Evolutionary conservation across 1,140 invertebrate genomes (phyloP).

Genomic region (Acromyrmex echinatior): DNA sequence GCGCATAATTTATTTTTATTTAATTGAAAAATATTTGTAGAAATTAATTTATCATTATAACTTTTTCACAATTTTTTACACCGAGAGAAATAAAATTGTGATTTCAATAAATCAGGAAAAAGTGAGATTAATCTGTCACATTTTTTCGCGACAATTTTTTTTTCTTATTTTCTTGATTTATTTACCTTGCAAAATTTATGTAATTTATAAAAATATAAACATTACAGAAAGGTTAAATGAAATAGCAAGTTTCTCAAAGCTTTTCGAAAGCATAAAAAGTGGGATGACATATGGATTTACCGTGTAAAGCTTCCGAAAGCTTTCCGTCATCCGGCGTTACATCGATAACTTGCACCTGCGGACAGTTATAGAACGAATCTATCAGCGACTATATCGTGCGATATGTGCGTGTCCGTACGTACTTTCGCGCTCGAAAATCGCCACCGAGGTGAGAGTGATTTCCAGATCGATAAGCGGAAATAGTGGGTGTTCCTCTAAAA

Average conservation of each 20-base stretch:
- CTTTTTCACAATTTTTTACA: neutral
- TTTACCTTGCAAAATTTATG: neutral
- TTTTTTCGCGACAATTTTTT: neutral
- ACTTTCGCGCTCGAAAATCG: slow-evolving; percentile 25
- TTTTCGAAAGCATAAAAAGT: neutral
- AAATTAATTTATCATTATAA: slow-evolving; percentile 25
- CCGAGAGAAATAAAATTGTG: neutral
- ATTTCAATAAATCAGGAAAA: slow-evolving; percentile 10
- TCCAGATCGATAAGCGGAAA: slow-evolving; percentile 22
- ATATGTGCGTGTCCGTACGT: slow-evolving; percentile 43
- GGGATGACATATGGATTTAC: slow-evolving; percentile 22
- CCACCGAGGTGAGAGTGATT: slow-evolving; percentile 40
- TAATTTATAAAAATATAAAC: neutral
- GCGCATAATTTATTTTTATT: neutral
- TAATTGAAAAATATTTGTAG: neutral
- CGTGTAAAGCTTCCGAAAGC: slow-evolving; percentile 17
- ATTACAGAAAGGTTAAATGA: neutral
- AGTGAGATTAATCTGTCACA: neutral
- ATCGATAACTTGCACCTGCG: slow-evolving; percentile 34
- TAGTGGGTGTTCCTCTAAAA: slow-evolving; percentile 11
- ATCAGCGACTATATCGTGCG: slow-evolving; percentile 12
- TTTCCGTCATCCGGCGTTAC: slow-evolving; percentile 15
- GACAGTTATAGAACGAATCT: slow-evolving; percentile 40
- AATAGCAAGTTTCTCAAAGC: neutral
- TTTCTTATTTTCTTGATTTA: neutral